These are phyloP conservation scores for Epinotia bilunana DNA, from an alignment of 2,888 invertebrate genomes.

Conservation along the genomic window DNA sequence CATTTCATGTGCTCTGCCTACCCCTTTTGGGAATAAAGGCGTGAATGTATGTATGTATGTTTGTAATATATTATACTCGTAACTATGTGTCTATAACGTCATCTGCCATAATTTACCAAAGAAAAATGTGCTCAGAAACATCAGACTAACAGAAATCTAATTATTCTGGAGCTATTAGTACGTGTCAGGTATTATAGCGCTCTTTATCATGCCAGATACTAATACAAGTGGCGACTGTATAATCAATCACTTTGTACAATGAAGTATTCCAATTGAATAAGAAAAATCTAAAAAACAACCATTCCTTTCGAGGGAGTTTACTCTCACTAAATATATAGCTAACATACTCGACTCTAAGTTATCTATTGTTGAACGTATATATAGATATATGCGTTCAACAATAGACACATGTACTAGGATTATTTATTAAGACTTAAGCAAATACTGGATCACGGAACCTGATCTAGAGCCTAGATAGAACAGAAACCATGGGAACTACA, in stretches of 20 bases:
- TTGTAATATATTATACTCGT: no score
- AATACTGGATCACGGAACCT: neutral
- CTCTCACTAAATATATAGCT: no score
- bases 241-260: neutral
- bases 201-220: neutral
- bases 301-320: neutral
- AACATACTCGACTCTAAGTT: neutral
- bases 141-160: no score
- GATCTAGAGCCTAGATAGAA: neutral
- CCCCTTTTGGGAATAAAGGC: no score
- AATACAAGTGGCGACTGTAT: no score
- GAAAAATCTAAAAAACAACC: no score
- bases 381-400: neutral
- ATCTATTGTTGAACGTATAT: neutral
- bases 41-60: no score
- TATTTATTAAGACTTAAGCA: neutral
- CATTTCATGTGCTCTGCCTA: no score
- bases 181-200: neutral
- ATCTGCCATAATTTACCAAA: no score
- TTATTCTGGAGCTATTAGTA: no score
- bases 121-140: no score
- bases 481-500: constrained; percentile 34
- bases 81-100: no score
- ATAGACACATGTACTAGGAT: neutral
- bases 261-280: neutral